These are phyloP conservation scores for Trematomus bernacchii DNA, from an alignment of 2,797 vertebrate genomes.

Conservation along the genomic window DNA sequence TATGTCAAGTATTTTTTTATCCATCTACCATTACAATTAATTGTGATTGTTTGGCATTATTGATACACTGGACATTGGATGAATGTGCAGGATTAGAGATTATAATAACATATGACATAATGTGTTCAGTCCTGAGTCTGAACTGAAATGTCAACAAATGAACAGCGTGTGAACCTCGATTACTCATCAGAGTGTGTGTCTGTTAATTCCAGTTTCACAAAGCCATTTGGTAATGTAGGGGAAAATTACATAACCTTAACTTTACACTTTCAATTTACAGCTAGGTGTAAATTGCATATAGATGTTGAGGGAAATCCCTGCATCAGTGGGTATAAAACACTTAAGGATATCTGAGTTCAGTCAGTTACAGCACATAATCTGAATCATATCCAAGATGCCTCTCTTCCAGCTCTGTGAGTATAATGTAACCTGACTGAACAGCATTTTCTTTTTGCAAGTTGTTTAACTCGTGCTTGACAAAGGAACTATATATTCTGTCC, in stretches of 20 bases:
- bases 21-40: too few relatives aligned
- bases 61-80: background rate
- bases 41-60: background rate
- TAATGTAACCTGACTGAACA: background rate
- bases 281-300: slow-evolving; percentile 13
- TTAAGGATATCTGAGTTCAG: slow-evolving; percentile 26
- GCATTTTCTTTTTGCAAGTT: background rate
- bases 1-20: too few relatives aligned
- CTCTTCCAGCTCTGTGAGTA: slow-evolving; percentile 78
- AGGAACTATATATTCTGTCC: background rate
- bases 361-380: slow-evolving; percentile 44
- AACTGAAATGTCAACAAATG: slow-evolving; percentile 37
- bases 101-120: background rate
- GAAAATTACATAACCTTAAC: slow-evolving; percentile 50
- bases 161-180: slow-evolving; percentile 4
- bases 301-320: slow-evolving; percentile 64
- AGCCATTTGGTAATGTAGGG: background rate
- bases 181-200: background rate
- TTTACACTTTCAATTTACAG: slow-evolving; percentile 55
- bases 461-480: background rate
- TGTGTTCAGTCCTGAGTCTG: slow-evolving; percentile 34
- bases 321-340: slow-evolving; percentile 63
- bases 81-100: background rate
- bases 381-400: slow-evolving; percentile 60
- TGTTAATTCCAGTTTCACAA: slow-evolving; percentile 79